Evolutionary conservation across 2,888 invertebrate genomes (phyloP).

Genomic region (Malthinus flaveolus): DNA sequence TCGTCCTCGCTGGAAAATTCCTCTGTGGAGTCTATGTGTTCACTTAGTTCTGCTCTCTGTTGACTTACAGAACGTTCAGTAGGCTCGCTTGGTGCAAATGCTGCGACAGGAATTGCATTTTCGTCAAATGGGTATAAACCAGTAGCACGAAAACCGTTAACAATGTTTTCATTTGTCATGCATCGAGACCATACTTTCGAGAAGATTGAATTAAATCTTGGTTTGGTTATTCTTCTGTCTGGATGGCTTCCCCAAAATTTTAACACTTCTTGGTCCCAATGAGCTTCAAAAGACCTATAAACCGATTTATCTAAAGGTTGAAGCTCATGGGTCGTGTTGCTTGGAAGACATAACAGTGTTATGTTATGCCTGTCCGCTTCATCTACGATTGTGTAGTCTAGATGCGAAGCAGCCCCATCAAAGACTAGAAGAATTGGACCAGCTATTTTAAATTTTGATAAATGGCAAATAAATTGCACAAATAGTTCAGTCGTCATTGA

Average conservation of each 20-base stretch:
- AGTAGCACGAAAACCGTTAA: constrained; percentile 37
- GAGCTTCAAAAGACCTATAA: constrained; percentile 28
- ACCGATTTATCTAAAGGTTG: constrained; percentile 31
- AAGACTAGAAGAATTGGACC: constrained; percentile 31
- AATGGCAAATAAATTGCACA: constrained; percentile 28
- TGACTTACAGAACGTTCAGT: no score
- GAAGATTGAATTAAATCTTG: constrained; percentile 29
- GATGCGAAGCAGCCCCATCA: constrained; percentile 32
- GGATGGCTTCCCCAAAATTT: constrained; percentile 21
- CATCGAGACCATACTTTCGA: constrained; percentile 38
- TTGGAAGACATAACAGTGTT: constrained; percentile 32
- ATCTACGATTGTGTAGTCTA: constrained; percentile 32
- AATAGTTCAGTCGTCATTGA: constrained; percentile 32
- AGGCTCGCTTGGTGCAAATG: constrained; percentile 32
- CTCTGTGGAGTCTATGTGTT: no score
- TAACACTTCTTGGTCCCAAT: constrained; percentile 34
- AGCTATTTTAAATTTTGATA: constrained; percentile 28
- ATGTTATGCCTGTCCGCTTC: constrained; percentile 29
- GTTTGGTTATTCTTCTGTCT: constrained; percentile 27
- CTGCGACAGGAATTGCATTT: constrained; percentile 36
- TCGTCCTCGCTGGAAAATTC: no score
- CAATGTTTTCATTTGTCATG: constrained; percentile 35
- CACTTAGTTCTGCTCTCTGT: no score
- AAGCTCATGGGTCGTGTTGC: constrained; percentile 29
- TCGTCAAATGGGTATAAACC: constrained; percentile 40